Percentiles rank a stretch among this genome's conserved stretches.
These are phyloP conservation scores for Eulithis prunata DNA, from an alignment of 2,888 invertebrate species.

Conservation along the genomic window DNA sequence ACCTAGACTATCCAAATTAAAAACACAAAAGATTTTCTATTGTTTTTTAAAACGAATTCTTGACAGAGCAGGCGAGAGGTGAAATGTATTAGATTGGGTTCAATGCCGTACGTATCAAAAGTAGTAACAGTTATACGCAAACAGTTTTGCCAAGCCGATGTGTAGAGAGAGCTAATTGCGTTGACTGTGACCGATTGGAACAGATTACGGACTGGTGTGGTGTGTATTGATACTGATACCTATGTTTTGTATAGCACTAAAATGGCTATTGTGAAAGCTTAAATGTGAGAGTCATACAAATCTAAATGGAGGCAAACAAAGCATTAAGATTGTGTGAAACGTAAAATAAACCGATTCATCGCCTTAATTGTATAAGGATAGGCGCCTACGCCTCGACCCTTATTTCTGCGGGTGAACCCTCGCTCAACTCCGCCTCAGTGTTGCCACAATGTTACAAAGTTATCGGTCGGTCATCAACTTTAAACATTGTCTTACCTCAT, in stretches of 20 bases:
- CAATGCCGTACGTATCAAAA: neutral
- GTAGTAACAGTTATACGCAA: neutral
- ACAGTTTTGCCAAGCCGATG: neutral
- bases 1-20: neutral
- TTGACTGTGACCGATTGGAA: neutral
- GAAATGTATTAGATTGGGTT: neutral
- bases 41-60: neutral
- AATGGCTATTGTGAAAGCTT: neutral
- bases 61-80: neutral
- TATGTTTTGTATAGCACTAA: neutral
- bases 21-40: neutral
- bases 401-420: neutral
- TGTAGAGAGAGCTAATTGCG: neutral
- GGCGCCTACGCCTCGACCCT: constrained; percentile 1
- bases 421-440: neutral
- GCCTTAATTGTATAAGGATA: constrained; percentile 1
- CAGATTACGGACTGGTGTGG: neutral
- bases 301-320: neutral
- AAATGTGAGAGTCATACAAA: neutral
- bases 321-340: neutral
- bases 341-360: constrained; percentile 3
- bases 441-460: neutral
- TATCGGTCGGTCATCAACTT: neutral
- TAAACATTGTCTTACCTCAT: neutral
- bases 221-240: neutral